A percentile compares a stretch with the other conserved stretches of the same genome.
These are phyloP conservation scores for Pachyramphus minor DNA, from an alignment of 2,113 vertebrate species.

Conservation along the genomic window DNA sequence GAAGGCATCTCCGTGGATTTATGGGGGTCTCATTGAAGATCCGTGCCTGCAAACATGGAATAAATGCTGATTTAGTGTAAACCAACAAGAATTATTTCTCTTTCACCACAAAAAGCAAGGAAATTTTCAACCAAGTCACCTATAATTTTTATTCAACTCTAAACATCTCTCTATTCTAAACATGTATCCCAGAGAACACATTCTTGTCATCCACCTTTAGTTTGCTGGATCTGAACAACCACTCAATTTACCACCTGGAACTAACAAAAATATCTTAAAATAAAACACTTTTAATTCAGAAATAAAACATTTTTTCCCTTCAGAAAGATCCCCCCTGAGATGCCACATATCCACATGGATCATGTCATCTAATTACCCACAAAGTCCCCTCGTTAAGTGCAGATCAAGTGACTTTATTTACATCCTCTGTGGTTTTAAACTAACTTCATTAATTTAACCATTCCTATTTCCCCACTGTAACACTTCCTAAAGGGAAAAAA, in stretches of 20 bases:
- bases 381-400: neutral
- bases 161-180: neutral
- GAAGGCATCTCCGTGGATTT: constrained; percentile 94
- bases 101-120: neutral
- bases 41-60: constrained; percentile 78
- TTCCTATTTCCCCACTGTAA: no score
- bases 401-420: neutral
- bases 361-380: fast-evolving
- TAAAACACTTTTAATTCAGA: neutral
- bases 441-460: fast-evolving
- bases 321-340: neutral
- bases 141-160: neutral
- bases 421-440: neutral
- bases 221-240: neutral
- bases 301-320: neutral
- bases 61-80: neutral
- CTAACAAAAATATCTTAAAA: neutral
- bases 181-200: neutral
- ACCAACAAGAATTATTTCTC: neutral
- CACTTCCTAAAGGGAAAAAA: neutral
- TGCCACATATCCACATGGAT: neutral
- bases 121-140: neutral
- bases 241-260: neutral
- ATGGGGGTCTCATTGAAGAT: constrained; percentile 98
- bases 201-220: neutral